Evolutionary conservation across 2,888 invertebrate genomes (phyloP), one percentile per base, ranked within the genome.

Genomic region (Dryobotodes eremita): DNA sequence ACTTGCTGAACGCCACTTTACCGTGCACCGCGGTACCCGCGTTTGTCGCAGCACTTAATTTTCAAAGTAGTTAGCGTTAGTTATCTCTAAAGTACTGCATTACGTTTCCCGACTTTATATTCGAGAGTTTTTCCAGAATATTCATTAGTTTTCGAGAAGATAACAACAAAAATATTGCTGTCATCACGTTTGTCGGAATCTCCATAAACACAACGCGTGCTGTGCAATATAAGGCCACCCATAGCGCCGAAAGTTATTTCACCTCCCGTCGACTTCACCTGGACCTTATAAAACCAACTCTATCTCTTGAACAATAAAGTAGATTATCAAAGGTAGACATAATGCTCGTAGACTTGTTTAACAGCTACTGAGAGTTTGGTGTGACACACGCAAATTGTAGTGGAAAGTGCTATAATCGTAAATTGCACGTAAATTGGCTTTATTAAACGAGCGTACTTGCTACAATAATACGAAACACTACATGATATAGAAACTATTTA

Each of bases 381-480:
- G 90, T 92, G 90, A 92, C 91, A 93, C 90, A 91, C 91, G 90
- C 91, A 92, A 92, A 93, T 93, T 93, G 89, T 92, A 92, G 91
- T 90, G 89, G 90, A 90, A 92, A 91, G 78, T 90, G 90, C 89
- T 84, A 88, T 92, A 91, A 92, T 90, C 90, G 89, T 93, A 93
- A 92, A 93, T 92, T 89, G 89, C 80, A 84, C 87, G 88, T 89
- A 92, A 92, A 93, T 93, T 93, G 92, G 90, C 90, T 91, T 92
- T 93, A 92, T 92, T 91, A 91, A 92, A 91, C 87, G 86, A 77
- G 85, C 88, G 77, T 83, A 89, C 82, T 80, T 76, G 82, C 84
- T 86, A 81, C 87, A 89, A 88, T 91, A 90, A 89, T 89, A 90
- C 82, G 76, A 86, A 86, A 89, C 79, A 89, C 61, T 70, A 80